These are phyloP conservation scores for Rhinophrynus dorsalis DNA, from an alignment of 2,797 vertebrate species.

Conservation along the genomic window DNA sequence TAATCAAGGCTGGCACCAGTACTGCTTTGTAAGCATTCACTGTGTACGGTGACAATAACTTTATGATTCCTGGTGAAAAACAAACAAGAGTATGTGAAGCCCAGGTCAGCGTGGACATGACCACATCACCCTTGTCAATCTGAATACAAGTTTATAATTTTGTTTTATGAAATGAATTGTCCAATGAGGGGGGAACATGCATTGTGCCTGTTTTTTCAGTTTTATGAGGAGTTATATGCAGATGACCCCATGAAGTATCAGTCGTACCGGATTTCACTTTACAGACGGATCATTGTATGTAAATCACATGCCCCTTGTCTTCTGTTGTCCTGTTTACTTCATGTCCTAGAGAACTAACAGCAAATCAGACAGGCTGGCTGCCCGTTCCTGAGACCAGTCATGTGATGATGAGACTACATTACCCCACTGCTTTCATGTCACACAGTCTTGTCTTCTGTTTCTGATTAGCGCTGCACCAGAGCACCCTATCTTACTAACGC, in stretches of 20 bases:
- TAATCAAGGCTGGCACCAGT: too few species aligned
- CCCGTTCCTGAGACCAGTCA: conserved; percentile 47
- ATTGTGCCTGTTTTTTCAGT: conserved; percentile 79
- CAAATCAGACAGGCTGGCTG: conserved; percentile 60
- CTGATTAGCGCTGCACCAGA: conserved; percentile 51
- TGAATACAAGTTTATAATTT: too few species aligned
- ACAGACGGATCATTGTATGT: conserved; percentile 98
- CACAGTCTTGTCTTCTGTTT: conserved; percentile 52
- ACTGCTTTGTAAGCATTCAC: too few species aligned
- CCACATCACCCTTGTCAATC: too few species aligned
- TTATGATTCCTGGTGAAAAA: too few species aligned
- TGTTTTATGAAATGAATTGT: too few species aligned
- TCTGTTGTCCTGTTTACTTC: conserved; percentile 54
- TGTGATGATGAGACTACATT: conserved; percentile 42
- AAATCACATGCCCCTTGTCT: conserved; percentile 61
- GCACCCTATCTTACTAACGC: conserved; percentile 70
- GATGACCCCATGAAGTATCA: conserved; percentile 89
- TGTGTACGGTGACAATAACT: too few species aligned
- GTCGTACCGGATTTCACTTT: conserved; percentile 90
- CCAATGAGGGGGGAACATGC: conserved; percentile 52
- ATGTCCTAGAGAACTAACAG: conserved; percentile 63
- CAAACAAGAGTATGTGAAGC: too few species aligned
- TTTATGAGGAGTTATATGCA: conserved; percentile 90
- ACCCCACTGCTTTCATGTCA: conserved; percentile 62
- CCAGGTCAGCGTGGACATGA: too few species aligned